Evolutionary conservation across 2,113 vertebrate genomes (phyloP).

Genomic region (Lophotis ruficrista): DNA sequence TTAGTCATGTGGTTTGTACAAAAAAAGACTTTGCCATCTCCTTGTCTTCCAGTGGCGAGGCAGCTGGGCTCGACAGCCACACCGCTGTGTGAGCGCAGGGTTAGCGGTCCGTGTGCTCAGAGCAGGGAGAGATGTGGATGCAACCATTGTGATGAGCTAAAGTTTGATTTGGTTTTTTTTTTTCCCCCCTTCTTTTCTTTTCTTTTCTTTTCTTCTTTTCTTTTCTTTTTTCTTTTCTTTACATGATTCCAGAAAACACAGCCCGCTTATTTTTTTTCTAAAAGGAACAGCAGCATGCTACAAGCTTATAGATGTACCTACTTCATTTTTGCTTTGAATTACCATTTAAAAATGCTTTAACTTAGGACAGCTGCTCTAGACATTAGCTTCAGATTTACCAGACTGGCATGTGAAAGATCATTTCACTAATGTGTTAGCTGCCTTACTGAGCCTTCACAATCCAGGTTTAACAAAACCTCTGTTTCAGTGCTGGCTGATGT

Average conservation of each 20-base stretch:
- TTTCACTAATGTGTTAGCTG: constrained; percentile 31
- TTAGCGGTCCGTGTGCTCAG: neutral
- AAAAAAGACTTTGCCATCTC: neutral
- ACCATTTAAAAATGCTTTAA: constrained; percentile 33
- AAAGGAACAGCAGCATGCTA: neutral
- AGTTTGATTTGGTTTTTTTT: neutral
- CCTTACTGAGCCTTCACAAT: constrained; percentile 23
- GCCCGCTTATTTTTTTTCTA: neutral
- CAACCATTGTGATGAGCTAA: neutral
- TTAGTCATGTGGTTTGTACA: neutral
- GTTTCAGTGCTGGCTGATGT: neutral
- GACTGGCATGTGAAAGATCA: constrained; percentile 25
- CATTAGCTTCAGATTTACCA: constrained; percentile 14
- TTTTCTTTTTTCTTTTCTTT: neutral
- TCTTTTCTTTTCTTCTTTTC: neutral
- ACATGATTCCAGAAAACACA: neutral
- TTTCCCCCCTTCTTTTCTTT: neutral
- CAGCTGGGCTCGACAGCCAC: neutral
- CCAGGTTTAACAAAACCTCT: neutral
- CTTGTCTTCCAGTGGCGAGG: neutral
- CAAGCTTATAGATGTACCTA: neutral
- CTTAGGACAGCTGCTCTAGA: constrained; percentile 47
- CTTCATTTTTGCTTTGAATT: constrained; percentile 49
- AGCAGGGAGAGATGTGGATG: neutral
- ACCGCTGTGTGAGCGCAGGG: neutral